Base-by-base conservation (phyloP, 1,140 invertebrate species). In the Gryon sp. region DNA sequence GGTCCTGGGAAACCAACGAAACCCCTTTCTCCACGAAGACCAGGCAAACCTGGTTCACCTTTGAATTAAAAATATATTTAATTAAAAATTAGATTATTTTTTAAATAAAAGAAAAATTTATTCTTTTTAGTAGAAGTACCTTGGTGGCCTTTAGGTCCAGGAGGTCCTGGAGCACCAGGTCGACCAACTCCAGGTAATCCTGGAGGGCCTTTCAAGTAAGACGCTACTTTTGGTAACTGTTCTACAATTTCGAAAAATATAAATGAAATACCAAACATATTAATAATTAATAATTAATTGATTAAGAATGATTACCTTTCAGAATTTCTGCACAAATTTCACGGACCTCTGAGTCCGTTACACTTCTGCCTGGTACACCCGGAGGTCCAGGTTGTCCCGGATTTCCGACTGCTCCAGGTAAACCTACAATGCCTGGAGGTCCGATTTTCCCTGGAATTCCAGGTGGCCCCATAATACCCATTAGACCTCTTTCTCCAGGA, bases 1-100 rank as follows among this genome's bases (percentile, higher is more conserved):
- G 90, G 88, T 12, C 93, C 93, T 0, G 91, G 89, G 43, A 92
- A 87, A 11, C 94, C 94, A 2, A 91, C 89, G 70, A 92, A 93
- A 11, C 94, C 94, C 41, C 91, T 87, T 45, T 91, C 89, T 36
- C 90, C 90, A 43, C 86, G 90, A 34, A 89, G 76, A 12, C 91
- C 91, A 15, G 85, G 82, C 41, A 82, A 66, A 22, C 91, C 91
- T 66, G 88, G 84, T 79, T 91, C 89, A 60, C 90, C 90, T 91
- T 40, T n/a, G n/a, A 8, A 59, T 6, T 11, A 30, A 26, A 73
- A 38, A 45, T 6, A 30, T 11, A 52, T 24, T 38, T 28, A 2
- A 14, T 14, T 16, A 24, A 4, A 24, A 46, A 40, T 11, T 0
- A 26, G 18, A 14, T 34, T 18, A 15, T 60, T n/a, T n/a, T n/a